Base-by-base conservation (phyloP, 23 tunicate species). In the Phallusia fumigata region DNA sequence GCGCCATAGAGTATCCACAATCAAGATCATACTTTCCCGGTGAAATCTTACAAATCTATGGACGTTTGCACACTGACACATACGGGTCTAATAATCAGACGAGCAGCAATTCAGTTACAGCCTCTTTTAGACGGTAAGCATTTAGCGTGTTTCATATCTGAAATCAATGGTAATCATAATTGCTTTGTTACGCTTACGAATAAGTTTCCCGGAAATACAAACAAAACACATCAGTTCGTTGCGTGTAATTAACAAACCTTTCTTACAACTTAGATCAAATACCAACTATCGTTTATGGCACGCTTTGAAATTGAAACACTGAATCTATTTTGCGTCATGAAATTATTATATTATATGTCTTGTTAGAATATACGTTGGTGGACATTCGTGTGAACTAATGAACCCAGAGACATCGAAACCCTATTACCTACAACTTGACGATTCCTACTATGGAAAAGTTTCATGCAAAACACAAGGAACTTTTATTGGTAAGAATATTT, bases 11-110 rank as follows among this genome's bases (percentile, higher is more conserved):
- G 53, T 78, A 85, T 77, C 88, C 88, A 15, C 30, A 49, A 58
- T 64, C 34, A 78, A 51, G 33, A 33, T n/a, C 88, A 79, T 79
- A 77, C 53, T 58, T 65, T 32, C 88, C 88, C 0, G 88, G 88
- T 31, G 82, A 78, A 53, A 28, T 85, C 15, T 24, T 85, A 15
- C 53, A 44, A 18, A 18, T 52, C 0, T 34, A 53, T 34, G 88
- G 88, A 33, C 72, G 82, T 32, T 44, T 85, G 0, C 78, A 52
- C 36, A 85, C 88, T 0, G 64, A 80, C 16, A 78, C 80, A 8
- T 85, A 34, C 52, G 88, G 88, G 50, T 32, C 75, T 2, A 85
- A 85, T 53, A 77, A 85, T 30, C 88, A 85, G 49, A 78, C 82
- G 18, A 78, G 77, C 35, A 40, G 35, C 45, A 78, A 78, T 58